Percentiles rank a stretch among this genome's conserved stretches.
Evolutionary conservation across 2,113 vertebrate genomes (phyloP).

Genomic region (Plectropomus leopardus): DNA sequence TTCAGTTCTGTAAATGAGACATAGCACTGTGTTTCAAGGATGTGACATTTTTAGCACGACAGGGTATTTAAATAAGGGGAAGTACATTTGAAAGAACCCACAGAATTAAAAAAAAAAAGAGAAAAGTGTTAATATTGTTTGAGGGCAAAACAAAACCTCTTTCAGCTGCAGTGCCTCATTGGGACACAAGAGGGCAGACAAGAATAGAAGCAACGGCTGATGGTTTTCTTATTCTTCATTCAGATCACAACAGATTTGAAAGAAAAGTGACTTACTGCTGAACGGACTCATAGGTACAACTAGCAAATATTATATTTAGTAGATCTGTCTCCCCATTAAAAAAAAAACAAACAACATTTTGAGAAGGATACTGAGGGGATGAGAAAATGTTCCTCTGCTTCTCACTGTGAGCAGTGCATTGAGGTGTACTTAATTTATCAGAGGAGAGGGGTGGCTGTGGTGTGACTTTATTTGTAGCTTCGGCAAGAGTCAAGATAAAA

Average conservation of each 20-base stretch:
- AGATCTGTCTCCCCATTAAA: background rate
- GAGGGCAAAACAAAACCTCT: background rate
- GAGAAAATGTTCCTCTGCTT: background rate
- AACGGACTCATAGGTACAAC: conserved; percentile 10
- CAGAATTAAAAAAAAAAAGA: background rate
- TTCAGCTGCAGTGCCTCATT: conserved; percentile 33
- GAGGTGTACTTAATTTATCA: too few relatives aligned
- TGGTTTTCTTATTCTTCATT: conserved; percentile 21
- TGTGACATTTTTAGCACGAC: background rate
- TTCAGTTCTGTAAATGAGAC: background rate
- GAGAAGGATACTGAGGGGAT: background rate
- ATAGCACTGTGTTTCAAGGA: background rate
- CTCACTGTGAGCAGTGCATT: too few relatives aligned
- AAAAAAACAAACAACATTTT: too few relatives aligned
- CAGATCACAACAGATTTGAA: conserved; percentile 1
- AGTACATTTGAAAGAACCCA: background rate
- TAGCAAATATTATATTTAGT: background rate
- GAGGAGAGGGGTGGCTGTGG: too few relatives aligned
- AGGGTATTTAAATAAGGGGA: background rate
- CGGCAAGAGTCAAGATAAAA: too few relatives aligned
- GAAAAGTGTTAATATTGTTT: too few relatives aligned
- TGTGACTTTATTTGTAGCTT: too few relatives aligned
- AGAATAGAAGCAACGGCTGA: conserved; percentile 16
- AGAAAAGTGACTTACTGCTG: background rate
- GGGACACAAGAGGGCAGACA: conserved; percentile 72